phyloP scores from a whole-genome alignment of 2,888 invertebrate species.

The Cheilosia scutellata region DNA sequence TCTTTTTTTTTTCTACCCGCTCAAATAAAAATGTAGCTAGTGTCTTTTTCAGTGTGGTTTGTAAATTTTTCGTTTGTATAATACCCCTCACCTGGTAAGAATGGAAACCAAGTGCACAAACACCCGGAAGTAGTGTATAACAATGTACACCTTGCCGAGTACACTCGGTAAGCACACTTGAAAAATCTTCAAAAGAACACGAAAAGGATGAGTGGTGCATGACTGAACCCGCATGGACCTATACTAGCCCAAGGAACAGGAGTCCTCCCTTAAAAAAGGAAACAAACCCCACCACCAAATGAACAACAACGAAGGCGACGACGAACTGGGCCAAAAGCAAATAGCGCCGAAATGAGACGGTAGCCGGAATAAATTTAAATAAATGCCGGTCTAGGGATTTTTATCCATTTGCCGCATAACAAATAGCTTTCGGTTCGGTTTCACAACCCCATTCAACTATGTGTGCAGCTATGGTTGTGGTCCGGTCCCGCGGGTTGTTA shows the following conservation, averaged over 20 bases:
- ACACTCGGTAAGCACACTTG: constrained; percentile 10
- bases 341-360: constrained; percentile 83
- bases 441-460: constrained; percentile 53
- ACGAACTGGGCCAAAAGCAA: constrained; percentile 77
- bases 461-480: constrained; percentile 39
- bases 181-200: constrained; percentile 62
- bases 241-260: constrained; percentile 9
- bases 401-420: constrained; percentile 84
- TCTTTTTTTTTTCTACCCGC: not conserved
- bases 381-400: constrained; percentile 84
- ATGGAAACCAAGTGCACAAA: constrained; percentile 30
- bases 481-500: constrained; percentile 62
- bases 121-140: constrained; percentile 61
- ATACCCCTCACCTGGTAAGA: constrained; percentile 24
- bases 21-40: constrained; percentile 5
- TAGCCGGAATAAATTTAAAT: constrained; percentile 84
- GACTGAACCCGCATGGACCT: constrained; percentile 36
- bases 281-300: constrained; percentile 29
- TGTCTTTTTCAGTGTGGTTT: constrained; percentile 18
- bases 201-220: constrained; percentile 52
- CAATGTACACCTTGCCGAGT: constrained; percentile 50
- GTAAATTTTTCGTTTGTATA: constrained; percentile 39
- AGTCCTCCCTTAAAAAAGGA: constrained; percentile 36
- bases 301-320: constrained; percentile 40
- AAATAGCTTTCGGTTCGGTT: constrained; percentile 78